Evolutionary conservation across 2,113 vertebrate species (phyloP).

Genomic region (Tympanuchus pallidicinctus): DNA sequence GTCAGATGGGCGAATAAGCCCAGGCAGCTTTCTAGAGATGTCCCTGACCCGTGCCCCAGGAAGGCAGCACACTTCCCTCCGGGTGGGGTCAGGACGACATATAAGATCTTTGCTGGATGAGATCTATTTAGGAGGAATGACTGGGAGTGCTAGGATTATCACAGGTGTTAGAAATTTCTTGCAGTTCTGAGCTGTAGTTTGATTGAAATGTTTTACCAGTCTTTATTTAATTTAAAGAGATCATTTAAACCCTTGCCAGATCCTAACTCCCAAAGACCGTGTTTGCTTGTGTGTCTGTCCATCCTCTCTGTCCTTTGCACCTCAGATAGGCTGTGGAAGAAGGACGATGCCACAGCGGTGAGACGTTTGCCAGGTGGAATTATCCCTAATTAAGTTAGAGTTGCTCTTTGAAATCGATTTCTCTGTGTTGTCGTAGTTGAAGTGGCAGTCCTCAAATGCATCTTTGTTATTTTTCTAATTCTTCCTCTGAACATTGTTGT

Average conservation of each 20-base stretch:
- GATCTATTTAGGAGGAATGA: not conserved
- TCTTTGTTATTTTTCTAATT: not conserved
- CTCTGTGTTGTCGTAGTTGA: not conserved
- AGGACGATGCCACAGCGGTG: accelerated
- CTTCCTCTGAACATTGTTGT: not conserved
- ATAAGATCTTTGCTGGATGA: not conserved
- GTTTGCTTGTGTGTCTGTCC: not conserved
- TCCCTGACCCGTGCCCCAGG: no score
- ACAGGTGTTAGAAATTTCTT: not conserved
- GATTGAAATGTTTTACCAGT: not conserved
- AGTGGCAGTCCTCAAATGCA: not conserved
- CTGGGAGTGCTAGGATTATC: not conserved
- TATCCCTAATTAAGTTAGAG: not conserved
- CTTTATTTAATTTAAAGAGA: not conserved
- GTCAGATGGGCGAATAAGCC: no score
- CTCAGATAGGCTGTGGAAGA: not conserved
- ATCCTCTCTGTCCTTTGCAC: not conserved
- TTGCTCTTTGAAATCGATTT: not conserved
- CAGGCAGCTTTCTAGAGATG: no score
- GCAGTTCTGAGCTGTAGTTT: not conserved
- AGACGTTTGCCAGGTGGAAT: not conserved
- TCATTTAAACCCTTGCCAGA: not conserved
- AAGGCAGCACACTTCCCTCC: no score
- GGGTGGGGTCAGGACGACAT: no score
- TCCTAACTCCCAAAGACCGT: not conserved